Evolutionary conservation across 2,888 invertebrate species (phyloP), one percentile per base, ranked within the genome.

Genomic region (Acleris emargana): DNA sequence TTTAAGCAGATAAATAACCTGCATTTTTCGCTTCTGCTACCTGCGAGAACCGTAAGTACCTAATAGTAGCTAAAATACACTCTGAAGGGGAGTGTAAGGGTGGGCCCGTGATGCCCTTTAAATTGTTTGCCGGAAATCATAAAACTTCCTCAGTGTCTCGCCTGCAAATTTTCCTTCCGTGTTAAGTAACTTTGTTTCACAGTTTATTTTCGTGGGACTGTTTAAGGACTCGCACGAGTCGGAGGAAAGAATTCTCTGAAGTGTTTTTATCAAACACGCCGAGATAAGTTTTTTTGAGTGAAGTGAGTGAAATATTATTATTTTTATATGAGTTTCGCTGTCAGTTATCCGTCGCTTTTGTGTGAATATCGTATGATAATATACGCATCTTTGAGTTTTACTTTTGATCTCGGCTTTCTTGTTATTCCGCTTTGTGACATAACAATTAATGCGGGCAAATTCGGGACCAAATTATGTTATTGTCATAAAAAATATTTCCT

Each of bases 81-180:
- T 6, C 47, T 20, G 49, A 45, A 22, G 53, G 5, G 54, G 1
- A 28, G 32, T 51, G 9, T 54, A 51, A 50, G 7, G 18, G 7
- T 13, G 49, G 18, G 20, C 18, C 49, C 49, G 49, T 25, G 47
- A 55, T 42, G 54, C 43, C 43, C 60, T 60, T 55, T 59, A 60
- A 64, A 64, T 64, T 60, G 55, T 51, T 60, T 60, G 20, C 43
- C 53, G 64, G 64, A 57, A 60, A 60, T 64, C 60, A 64, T 64
- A 64, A 64, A 64, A 55, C 60, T 50, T 42, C 55, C 55, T 22
- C 64, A 32, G 60, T 64, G 52, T 45, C 42, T 49, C 58, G 47
- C 58, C 47, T 49, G 64, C 55, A 55, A 64, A 60, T 51, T 64
- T 60, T 45, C 32, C 50, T 54, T 45, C 55, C 45, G 64, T 60